Evolutionary conservation across 2,797 vertebrate genomes (phyloP).

Genomic region (Sebastes diploproa): DNA sequence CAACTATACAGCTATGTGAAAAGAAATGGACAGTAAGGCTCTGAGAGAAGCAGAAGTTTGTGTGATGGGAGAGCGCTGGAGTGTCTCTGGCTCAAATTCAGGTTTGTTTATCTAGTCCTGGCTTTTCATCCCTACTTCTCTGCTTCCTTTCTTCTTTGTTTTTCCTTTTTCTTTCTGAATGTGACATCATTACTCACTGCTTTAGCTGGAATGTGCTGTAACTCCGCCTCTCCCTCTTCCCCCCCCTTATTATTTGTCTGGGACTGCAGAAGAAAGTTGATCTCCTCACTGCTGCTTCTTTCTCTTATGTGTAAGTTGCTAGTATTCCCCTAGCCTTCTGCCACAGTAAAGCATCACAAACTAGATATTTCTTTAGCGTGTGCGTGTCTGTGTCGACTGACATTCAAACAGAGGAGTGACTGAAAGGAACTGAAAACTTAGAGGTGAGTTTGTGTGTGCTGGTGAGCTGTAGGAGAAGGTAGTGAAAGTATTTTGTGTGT

Average conservation of each 20-base stretch:
- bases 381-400: constrained; percentile 14
- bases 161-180: constrained; percentile 46
- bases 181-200: constrained; percentile 78
- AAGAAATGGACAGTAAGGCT: not conserved
- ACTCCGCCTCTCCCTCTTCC: constrained; percentile 61
- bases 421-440: constrained; percentile 43
- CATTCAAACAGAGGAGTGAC: constrained; percentile 13
- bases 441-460: constrained; percentile 54
- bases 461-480: constrained; percentile 12
- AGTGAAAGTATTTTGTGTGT: constrained; percentile 35
- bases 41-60: not conserved
- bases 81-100: constrained; percentile 6
- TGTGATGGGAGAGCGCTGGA: not conserved
- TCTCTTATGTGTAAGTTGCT: constrained; percentile 27
- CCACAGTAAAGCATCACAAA: not conserved
- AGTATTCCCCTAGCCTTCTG: not conserved
- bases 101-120: constrained; percentile 17
- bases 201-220: constrained; percentile 75
- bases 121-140: constrained; percentile 6
- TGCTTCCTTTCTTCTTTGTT: constrained; percentile 38
- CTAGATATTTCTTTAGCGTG: not conserved
- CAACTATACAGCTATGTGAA: not conserved
- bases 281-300: constrained; percentile 36
- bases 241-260: constrained; percentile 69
- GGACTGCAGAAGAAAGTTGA: constrained; percentile 63